A percentile compares a stretch with the other conserved stretches of the same genome.
Evolutionary conservation across 2,113 vertebrate genomes (phyloP).

Genomic region (Pygoscelis adeliae): DNA sequence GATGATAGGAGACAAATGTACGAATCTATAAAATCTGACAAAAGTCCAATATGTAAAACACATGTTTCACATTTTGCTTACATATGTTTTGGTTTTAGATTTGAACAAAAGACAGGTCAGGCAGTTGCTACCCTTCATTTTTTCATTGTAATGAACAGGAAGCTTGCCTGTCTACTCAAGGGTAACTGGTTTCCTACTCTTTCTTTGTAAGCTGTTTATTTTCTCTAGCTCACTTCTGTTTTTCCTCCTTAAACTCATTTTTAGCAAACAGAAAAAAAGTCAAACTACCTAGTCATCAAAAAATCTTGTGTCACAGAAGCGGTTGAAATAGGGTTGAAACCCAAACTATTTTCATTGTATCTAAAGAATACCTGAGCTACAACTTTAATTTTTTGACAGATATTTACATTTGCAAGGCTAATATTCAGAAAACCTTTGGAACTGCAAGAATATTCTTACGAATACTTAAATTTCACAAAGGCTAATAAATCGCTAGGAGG

Average conservation of each 20-base stretch:
- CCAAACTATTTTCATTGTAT: not conserved
- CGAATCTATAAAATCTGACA: conserved; percentile 23
- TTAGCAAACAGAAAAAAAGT: not conserved
- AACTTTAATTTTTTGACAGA: not conserved
- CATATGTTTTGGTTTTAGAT: conserved; percentile 60
- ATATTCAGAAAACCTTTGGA: conserved; percentile 31
- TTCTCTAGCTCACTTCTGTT: conserved; percentile 5
- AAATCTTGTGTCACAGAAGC: not conserved
- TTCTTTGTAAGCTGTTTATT: conserved; percentile 41
- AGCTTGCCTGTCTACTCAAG: conserved; percentile 47
- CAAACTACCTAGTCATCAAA: not conserved
- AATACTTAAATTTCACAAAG: not conserved
- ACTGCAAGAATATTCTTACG: not conserved
- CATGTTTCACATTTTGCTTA: conserved; percentile 46
- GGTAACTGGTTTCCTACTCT: conserved; percentile 40
- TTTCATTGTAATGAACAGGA: conserved; percentile 65
- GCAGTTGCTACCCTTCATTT: conserved; percentile 58
- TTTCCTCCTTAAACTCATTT: conserved; percentile 1
- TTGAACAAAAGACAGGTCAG: conserved; percentile 68
- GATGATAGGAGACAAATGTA: not conserved
- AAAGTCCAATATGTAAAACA: conserved; percentile 34
- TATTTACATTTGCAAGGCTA: conserved; percentile 23
- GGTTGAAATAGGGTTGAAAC: not conserved
- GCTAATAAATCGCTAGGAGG: not conserved
- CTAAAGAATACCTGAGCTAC: not conserved